Evolutionary conservation across 2,888 invertebrate species (phyloP).

Genomic region (Fragum whitleyi): DNA sequence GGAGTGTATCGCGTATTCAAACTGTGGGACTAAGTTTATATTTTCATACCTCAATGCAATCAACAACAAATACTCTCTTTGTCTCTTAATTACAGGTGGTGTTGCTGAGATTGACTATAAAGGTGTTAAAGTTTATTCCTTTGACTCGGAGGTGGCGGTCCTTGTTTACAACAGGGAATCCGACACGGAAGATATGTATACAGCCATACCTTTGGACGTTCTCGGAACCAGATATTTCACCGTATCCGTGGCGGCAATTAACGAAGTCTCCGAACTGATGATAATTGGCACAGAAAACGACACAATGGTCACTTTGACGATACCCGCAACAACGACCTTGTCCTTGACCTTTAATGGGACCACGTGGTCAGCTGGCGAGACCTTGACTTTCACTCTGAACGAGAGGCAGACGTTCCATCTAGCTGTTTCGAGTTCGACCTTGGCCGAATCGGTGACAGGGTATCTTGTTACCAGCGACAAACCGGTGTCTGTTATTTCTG

Average conservation of each 20-base stretch:
- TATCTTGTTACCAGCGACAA: constrained; percentile 33
- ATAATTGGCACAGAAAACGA: constrained; percentile 41
- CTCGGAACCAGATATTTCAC: constrained; percentile 38
- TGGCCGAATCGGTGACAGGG: constrained; percentile 37
- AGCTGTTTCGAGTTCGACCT: neutral
- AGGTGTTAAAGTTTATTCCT: constrained; percentile 47
- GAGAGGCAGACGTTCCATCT: constrained; percentile 41
- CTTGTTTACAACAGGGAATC: constrained; percentile 44
- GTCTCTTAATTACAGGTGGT: constrained; percentile 35
- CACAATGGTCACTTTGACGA: constrained; percentile 35
- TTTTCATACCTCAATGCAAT: too few relatives aligned
- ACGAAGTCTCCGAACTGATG: constrained; percentile 47
- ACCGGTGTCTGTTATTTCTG: constrained; percentile 47
- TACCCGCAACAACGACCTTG: constrained; percentile 33
- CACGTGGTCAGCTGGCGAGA: constrained; percentile 38
- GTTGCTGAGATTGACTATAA: constrained; percentile 32
- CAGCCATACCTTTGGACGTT: constrained; percentile 49
- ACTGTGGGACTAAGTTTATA: too few relatives aligned
- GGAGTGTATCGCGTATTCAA: too few relatives aligned
- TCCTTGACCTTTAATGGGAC: constrained; percentile 19
- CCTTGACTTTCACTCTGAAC: constrained; percentile 34
- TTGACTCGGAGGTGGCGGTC: constrained; percentile 41
- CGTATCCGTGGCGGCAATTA: constrained; percentile 23
- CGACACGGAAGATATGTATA: constrained; percentile 42
- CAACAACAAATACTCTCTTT: too few relatives aligned